Evolutionary conservation across 2,113 vertebrate species (phyloP).

Genomic region (Dipodomys spectabilis): DNA sequence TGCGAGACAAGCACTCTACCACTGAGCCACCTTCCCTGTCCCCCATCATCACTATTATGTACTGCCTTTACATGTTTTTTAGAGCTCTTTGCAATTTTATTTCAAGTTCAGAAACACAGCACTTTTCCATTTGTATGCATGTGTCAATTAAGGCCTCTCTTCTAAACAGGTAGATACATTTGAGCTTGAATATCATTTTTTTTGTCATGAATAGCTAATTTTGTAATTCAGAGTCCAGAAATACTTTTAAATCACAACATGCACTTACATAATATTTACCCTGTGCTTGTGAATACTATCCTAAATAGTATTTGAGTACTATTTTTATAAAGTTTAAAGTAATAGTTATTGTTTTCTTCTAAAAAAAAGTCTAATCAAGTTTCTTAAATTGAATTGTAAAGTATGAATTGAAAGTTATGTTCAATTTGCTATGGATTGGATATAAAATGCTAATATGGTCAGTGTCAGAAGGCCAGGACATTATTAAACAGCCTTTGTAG

Average conservation of each 20-base stretch:
- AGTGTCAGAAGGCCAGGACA: not conserved
- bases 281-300: not conserved
- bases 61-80: conserved; percentile 34
- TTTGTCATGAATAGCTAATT: not conserved
- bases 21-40: no score
- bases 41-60: not conserved
- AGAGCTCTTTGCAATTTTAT: not conserved
- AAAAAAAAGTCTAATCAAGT: not conserved
- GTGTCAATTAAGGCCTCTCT: not conserved
- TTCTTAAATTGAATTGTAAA: not conserved
- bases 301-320: no score
- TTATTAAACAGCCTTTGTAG: not conserved
- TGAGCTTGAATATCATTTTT: not conserved
- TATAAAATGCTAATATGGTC: not conserved
- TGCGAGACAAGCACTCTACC: no score
- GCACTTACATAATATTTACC: not conserved
- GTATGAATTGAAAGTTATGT: not conserved
- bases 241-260: not conserved
- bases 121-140: not conserved
- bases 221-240: not conserved
- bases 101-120: conserved; percentile 6
- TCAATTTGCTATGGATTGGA: not conserved
- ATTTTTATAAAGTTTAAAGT: conserved; percentile 1
- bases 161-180: not conserved
- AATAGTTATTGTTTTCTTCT: not conserved